These are phyloP conservation scores for Pogonognathellus flavescens DNA, from an alignment of 1,140 invertebrate genomes.

Conservation along the genomic window DNA sequence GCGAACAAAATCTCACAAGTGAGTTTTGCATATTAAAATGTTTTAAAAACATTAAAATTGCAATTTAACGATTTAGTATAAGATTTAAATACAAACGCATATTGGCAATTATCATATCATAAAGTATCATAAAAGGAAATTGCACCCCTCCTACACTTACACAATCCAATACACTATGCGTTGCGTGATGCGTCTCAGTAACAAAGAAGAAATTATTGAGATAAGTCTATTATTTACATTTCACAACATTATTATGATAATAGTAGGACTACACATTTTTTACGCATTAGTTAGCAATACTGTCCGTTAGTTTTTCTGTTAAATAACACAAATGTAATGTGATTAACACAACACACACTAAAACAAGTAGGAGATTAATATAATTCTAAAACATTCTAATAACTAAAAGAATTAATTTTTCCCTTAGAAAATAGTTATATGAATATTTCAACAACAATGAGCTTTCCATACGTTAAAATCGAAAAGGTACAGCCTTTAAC, in stretches of 20 bases:
- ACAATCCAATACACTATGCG: no score
- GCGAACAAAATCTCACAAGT: not conserved
- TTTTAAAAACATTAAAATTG: not conserved
- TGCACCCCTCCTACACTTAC: not conserved
- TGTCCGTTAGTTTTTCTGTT: conserved; percentile 19
- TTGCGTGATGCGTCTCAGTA: no score
- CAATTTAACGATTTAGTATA: not conserved
- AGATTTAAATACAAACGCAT: not conserved
- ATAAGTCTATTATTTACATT: not conserved
- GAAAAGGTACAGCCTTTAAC: no score
- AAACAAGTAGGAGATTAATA: not conserved
- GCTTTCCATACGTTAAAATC: no score
- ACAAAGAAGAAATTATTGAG: not conserved
- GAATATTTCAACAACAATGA: no score
- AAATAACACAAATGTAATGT: not conserved
- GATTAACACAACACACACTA: not conserved
- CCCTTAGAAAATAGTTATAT: no score
- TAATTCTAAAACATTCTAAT: not conserved
- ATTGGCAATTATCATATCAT: not conserved
- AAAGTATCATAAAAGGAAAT: not conserved
- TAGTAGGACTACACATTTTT: not conserved
- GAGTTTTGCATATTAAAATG: not conserved
- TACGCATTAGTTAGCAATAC: conserved; percentile 34
- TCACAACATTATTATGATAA: not conserved
- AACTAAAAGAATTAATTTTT: no score